Base-by-base conservation (phyloP, 2,113 vertebrate genomes). In the Holacanthus passer region DNA sequence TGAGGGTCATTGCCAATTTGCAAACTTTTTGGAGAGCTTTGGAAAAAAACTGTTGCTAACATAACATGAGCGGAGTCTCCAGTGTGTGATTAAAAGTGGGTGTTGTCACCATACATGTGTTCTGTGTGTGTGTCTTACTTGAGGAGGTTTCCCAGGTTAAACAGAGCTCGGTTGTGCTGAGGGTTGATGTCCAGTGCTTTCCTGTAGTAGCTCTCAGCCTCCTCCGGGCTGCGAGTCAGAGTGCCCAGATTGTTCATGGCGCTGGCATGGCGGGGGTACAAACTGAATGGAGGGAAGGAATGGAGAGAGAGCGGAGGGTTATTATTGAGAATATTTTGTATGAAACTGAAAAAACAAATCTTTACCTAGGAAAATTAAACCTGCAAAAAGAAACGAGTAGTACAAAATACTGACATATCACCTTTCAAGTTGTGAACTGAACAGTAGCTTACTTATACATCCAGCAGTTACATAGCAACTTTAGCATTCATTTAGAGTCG, bases 161-260 rank as follows among this genome's bases (percentile, higher is more conserved):
- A 99, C n/a, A 99, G 97, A 2, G 98, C 98, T 29, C 98, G 90
- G 87, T 97, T 98, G 86, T 99, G 98, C 69, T 99, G 97, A 0
- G 97, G 97, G 65, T 97, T 99, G 76, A 96, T 96, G 81, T 95
- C 95, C 60, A 99, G 95, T 0, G 98, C 98, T 73, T 85, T 95
- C 86, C 95, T 96, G 92, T 99, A 99, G 91, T 97, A 97, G 45
- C 91, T 81, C 90, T 99, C 96, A 0, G 98, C 97, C 83, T 98
- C 96, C 39, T 95, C 92, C 0, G 92, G 81, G 0, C 96, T 93
- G 88, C 88, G 95, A 4, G 97, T 99, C 92, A 99, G 86, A 0
- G 98, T 99, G 53, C 98, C 98, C 22, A 99, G 81, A 87, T 99
- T 99, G 92, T 99, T 99, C 90, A 99, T 96, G 69, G 98, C 98